Evolutionary conservation across 2,888 invertebrate species (phyloP).

Genomic region (Lucinisca nassula): DNA sequence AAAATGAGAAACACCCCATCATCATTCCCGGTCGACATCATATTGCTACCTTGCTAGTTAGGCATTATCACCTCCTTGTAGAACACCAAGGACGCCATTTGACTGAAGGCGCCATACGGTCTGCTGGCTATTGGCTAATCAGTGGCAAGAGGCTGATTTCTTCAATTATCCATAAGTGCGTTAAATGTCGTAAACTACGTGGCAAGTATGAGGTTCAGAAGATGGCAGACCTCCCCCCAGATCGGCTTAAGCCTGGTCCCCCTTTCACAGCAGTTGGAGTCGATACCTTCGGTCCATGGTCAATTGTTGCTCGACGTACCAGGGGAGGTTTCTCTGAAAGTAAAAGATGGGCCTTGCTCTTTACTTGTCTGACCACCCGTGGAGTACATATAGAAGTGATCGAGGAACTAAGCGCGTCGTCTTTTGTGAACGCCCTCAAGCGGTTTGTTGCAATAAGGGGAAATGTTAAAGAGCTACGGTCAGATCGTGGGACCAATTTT

Average conservation of each 20-base stretch:
- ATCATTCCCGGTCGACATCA: constrained; percentile 50
- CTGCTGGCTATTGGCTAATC: constrained; percentile 39
- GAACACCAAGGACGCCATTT: constrained; percentile 48
- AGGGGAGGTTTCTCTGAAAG: constrained; percentile 39
- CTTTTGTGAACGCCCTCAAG: constrained; percentile 33
- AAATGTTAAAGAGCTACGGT: constrained; percentile 25
- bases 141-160: constrained; percentile 22
- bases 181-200: constrained; percentile 45
- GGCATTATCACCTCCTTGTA: constrained; percentile 31
- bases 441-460: constrained; percentile 29
- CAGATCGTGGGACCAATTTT: constrained; percentile 47
- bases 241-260: constrained; percentile 42
- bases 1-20: constrained; percentile 25
- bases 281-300: constrained; percentile 59
- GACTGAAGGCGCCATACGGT: constrained; percentile 40
- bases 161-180: constrained; percentile 27
- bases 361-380: constrained; percentile 47
- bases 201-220: constrained; percentile 33
- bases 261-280: constrained; percentile 64
- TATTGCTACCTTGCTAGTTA: constrained; percentile 29
- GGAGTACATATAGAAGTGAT: constrained; percentile 58
- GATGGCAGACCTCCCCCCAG: constrained; percentile 56
- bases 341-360: constrained; percentile 62
- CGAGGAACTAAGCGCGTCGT: constrained; percentile 38
- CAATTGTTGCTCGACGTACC: constrained; percentile 34